These are phyloP conservation scores for Dermatophagoides farinae DNA, from an alignment of 1,140 invertebrate genomes.

Conservation along the genomic window DNA sequence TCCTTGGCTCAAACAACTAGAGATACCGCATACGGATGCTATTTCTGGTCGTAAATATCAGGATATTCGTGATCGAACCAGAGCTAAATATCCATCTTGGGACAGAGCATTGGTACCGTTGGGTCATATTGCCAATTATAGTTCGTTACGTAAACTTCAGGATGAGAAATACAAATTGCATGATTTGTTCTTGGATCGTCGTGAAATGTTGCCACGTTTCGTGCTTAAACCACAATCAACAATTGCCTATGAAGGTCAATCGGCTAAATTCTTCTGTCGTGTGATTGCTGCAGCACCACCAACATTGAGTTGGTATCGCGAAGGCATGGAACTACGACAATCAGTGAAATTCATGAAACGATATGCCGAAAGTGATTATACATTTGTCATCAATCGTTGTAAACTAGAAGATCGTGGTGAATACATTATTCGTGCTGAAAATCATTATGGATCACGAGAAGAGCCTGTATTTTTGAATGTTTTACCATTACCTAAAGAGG, in stretches of 20 bases:
- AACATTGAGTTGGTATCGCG: constrained; percentile 83
- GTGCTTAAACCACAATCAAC: constrained; percentile 86
- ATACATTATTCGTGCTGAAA: constrained; percentile 89
- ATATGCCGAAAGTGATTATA: constrained; percentile 84
- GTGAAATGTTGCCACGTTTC: constrained; percentile 90
- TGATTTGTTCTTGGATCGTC: constrained; percentile 81
- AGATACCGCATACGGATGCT: constrained; percentile 34
- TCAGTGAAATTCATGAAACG: constrained; percentile 99
- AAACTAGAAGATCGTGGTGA: constrained; percentile 88
- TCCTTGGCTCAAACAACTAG: constrained; percentile 51
- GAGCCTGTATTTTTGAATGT: constrained; percentile 93
- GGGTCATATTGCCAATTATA: constrained; percentile 88
- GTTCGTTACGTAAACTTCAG: constrained; percentile 79
- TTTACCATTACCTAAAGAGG: constrained; percentile 51
- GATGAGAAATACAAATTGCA: constrained; percentile 92
- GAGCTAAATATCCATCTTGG: constrained; percentile 49
- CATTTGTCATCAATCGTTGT: constrained; percentile 86
- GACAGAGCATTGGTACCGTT: constrained; percentile 76
- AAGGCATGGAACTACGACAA: constrained; percentile 78
- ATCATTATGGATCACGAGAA: constrained; percentile 87
- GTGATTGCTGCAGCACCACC: constrained; percentile 83
- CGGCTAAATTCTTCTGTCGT: constrained; percentile 87
- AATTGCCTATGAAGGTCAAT: constrained; percentile 89
- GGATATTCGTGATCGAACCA: constrained; percentile 62
- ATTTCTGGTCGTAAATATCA: constrained; percentile 64